Evolutionary conservation across 2,797 vertebrate species (phyloP).

Genomic region (Halcyon badia): DNA sequence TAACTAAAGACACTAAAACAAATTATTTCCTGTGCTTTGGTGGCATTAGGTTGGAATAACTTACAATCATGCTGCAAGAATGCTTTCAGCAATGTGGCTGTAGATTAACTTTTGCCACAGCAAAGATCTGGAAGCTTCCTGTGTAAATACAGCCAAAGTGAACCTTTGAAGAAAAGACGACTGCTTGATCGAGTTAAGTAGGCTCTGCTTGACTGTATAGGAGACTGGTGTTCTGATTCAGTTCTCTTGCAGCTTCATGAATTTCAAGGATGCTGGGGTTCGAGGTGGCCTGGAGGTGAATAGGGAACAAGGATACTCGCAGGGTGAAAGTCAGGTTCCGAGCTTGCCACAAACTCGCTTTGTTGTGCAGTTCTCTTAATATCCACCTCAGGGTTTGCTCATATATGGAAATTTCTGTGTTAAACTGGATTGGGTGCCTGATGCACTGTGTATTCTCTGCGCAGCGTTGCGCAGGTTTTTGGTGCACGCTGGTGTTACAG

Average conservation of each 20-base stretch:
- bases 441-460: fast-evolving
- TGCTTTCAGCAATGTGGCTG: slow-evolving; percentile 30
- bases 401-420: background rate
- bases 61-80: slow-evolving; percentile 7
- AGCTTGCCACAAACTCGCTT: background rate
- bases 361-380: slow-evolving; percentile 8
- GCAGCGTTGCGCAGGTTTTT: background rate
- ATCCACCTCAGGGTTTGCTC: background rate
- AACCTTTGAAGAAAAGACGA: slow-evolving; percentile 1
- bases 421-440: background rate
- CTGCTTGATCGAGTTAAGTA: background rate
- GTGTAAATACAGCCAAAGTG: background rate
- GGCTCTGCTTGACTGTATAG: background rate
- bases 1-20: slow-evolving; percentile 9
- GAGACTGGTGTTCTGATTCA: background rate
- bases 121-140: slow-evolving; percentile 52
- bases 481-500: fast-evolving
- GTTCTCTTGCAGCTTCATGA: background rate
- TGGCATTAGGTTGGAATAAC: slow-evolving; percentile 31
- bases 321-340: slow-evolving; percentile 35
- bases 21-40: slow-evolving; percentile 48
- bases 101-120: slow-evolving; percentile 35
- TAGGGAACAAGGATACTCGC: background rate
- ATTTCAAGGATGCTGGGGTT: background rate
- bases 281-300: background rate